Evolutionary conservation across 2,113 vertebrate genomes (phyloP), one percentile per base, ranked within the genome.

Genomic region (Podarcis raffonei): DNA sequence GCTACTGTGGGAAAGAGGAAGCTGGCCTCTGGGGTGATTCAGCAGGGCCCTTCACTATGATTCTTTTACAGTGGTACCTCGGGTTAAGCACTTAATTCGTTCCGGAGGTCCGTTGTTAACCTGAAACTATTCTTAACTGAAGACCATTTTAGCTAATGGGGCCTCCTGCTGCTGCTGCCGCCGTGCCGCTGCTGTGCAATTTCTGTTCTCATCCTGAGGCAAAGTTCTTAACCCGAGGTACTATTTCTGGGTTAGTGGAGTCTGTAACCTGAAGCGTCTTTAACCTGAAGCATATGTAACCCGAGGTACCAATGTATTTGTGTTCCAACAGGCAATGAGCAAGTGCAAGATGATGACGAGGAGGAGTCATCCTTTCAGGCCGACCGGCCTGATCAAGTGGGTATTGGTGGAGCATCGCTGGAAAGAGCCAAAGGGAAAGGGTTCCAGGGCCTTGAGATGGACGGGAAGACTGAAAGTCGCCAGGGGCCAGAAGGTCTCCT

Each of bases 111-210:
- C 6, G 42, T 42, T 42, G 6, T 42, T 42, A 42, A 8, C 42
- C 42, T 42, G 42, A 42, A 42, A 42, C 42, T 42, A 6, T 42
- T 42, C 42, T 42, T 42, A 42, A 42, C 42, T 42, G 42, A 42
- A 42, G 42, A 42, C 42, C 6, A 7, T 6, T 8, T 42, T 42
- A 42, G 42, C 42, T 42, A 42, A 42, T 42, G 42, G 42, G 42
- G 42, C 42, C 42, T 42, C 42, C 42, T 1, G 6, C 6, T 42
- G 42, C 42, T 1, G 6, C 39, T 1, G 6, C 39, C n/a, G n/a
- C n/a, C n/a, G n/a, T n/a, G 6, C 39, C 6, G 6, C 42, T 1
- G 6, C 1, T 1, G 42, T 6, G 0, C 6, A 0, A 42, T 42
- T 8, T 42, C 42, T 42, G 42, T 42, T 1, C 42, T 42, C 42